Evolutionary conservation across 2,888 invertebrate species (phyloP), one percentile per base, ranked within the genome.

Genomic region (Platycnemis pennipes): DNA sequence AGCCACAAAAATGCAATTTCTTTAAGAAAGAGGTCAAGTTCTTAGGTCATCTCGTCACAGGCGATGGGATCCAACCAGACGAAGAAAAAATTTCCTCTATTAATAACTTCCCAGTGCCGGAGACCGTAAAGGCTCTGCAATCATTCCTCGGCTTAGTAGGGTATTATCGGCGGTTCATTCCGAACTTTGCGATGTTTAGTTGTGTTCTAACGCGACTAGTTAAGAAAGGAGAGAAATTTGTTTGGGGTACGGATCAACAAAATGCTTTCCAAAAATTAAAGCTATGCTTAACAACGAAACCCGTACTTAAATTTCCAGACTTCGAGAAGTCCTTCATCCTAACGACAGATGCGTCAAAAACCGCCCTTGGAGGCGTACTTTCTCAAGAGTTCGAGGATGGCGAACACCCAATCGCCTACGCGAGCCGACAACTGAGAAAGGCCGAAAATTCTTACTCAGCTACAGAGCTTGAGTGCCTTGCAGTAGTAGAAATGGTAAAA

Each of bases 381-480:
- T 87, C 86, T 2, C 86, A 87, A 87, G 86, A 87, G 45, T 87
- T 87, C 86, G 86, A 87, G 19, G 86, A 87, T 26, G 86, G 86
- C 19, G 86, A 87, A 87, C 86, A 87, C 86, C 86, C 86, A 42
- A 69, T 69, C n/a, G 26, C 69, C n/a, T n/a, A n/a, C n/a, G n/a
- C n/a, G n/a, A n/a, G n/a, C n/a, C n/a, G n/a, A n/a, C n/a, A n/a
- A n/a, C n/a, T n/a, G n/a, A n/a, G n/a, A n/a, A n/a, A n/a, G n/a
- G n/a, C n/a, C n/a, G n/a, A n/a, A n/a, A n/a, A n/a, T n/a, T n/a
- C n/a, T n/a, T n/a, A n/a, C n/a, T n/a, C n/a, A n/a, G n/a, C n/a
- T n/a, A n/a, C n/a, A n/a, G n/a, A n/a, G n/a, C n/a, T n/a, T n/a
- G n/a, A n/a, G n/a, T n/a, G 77, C 37, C n/a, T 77, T 7, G 77